Base-by-base conservation (phyloP, 2,113 vertebrate species). In the Pomatostomus ruficeps region DNA sequence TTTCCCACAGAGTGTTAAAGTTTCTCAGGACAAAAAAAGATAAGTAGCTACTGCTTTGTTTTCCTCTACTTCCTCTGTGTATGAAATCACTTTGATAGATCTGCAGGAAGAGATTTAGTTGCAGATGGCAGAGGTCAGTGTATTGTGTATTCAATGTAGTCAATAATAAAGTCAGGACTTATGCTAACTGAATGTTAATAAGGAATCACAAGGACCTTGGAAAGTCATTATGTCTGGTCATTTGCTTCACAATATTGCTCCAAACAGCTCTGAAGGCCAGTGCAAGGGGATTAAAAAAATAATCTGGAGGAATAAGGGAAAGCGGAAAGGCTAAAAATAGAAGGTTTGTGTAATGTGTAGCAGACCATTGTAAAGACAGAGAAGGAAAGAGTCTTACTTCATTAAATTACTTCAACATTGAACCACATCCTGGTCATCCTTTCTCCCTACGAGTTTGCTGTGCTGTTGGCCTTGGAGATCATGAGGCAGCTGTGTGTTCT, bases 101-200 rank as follows among this genome's bases (percentile, higher is more conserved):
- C 98, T 98, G 98, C 97, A 96, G 97, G 98, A 98, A 99, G 98
- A 99, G 99, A 99, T 99, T 99, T 99, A 99, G 99, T 99, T 98
- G 98, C 98, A 96, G 98, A 98, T 99, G 99, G 99, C 99, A 99
- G 99, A 99, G 99, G 99, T 99, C 99, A 99, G 98, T 98, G 98
- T 98, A 99, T 99, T 99, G 99, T 99, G 99, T 99, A 99, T 99
- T 99, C 99, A 99, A 98, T 98, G 99, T 98, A 99, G 99, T 99
- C 99, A 99, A 99, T 99, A 99, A 99, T 99, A 99, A 99, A 99
- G 99, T 99, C 99, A 99, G 98, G 98, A 99, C 98, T 98, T 98
- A 99, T 98, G 99, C 98, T 98, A 97, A 97, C 97, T 92, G 99
- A 99, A 99, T 99, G 98, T 98, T 99, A 99, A 99, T 99, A 97